Conservation (phyloP, 2,113 vertebrate genomes). For the Isichthys henryi region DNA sequence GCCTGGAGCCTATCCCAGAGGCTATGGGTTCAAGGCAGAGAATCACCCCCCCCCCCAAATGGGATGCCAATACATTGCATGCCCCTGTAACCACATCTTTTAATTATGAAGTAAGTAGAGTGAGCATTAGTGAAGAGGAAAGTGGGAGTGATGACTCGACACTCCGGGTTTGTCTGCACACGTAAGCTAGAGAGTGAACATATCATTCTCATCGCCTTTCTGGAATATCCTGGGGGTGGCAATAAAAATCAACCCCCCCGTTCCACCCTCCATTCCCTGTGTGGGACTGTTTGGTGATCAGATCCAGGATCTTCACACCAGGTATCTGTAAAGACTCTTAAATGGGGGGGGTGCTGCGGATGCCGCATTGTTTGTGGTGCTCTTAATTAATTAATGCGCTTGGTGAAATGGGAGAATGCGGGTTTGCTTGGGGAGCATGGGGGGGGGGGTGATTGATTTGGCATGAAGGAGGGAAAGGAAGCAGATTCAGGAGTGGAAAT, state of each 20-base stretch:
- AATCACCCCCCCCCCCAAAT: too few species aligned
- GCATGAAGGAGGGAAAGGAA: slow-evolving; percentile 21
- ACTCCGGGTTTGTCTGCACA: not conserved
- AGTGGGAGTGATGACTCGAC: not conserved
- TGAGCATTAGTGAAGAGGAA: not conserved
- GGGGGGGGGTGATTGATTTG: slow-evolving; percentile 33
- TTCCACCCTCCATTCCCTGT: not conserved
- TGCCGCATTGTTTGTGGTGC: slow-evolving; percentile 19
- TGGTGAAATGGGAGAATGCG: not conserved
- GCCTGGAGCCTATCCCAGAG: too few species aligned
- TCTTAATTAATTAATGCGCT: slow-evolving; percentile 34
- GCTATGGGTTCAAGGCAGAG: too few species aligned
- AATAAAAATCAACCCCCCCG: not conserved
- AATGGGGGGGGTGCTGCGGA: slow-evolving; percentile 20
- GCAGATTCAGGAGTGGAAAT: slow-evolving; percentile 31
- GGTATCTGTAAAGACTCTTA: not conserved
- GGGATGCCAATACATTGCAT: too few species aligned
- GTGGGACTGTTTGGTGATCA: not conserved
- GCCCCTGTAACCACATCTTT: not conserved
- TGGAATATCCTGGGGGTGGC: not conserved
- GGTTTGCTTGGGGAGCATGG: not conserved
- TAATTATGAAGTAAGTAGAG: not conserved
- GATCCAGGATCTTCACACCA: not conserved
- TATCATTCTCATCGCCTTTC: not conserved
- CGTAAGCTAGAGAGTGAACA: not conserved